Percentiles rank a stretch among this genome's conserved stretches.
Evolutionary conservation across 2,888 invertebrate species (phyloP).

Genomic region (Pterostichus niger): DNA sequence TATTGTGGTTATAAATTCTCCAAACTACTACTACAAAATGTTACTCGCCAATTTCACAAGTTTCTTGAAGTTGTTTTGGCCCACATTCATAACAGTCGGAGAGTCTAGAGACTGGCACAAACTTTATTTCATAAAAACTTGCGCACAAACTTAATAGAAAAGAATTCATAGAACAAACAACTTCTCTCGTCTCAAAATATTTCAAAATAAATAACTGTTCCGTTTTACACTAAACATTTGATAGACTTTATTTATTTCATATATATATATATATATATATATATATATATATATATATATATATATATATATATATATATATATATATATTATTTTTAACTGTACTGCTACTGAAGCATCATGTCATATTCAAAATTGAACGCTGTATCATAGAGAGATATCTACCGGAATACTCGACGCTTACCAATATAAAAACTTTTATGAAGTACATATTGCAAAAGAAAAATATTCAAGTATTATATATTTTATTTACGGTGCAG

Average conservation of each 20-base stretch:
- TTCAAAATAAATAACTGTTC: slow-evolving; percentile 27
- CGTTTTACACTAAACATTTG: slow-evolving; percentile 17
- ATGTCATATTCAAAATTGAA: too few species aligned
- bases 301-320: too few species aligned
- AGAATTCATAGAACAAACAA: slow-evolving; percentile 42
- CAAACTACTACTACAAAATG: slow-evolving; percentile 28
- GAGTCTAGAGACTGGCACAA: slow-evolving; percentile 30
- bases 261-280: background rate
- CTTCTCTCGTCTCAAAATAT: slow-evolving; percentile 42
- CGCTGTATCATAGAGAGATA: too few species aligned
- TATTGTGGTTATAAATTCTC: slow-evolving; percentile 25
- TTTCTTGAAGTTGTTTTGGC: slow-evolving; percentile 49
- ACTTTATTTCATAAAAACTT: slow-evolving; percentile 52
- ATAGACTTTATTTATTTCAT: slow-evolving; percentile 2
- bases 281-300: too few species aligned
- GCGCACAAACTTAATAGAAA: slow-evolving; percentile 42
- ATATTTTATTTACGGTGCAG: too few species aligned
- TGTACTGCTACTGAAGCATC: too few species aligned
- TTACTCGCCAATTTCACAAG: slow-evolving; percentile 37
- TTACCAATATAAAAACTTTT: too few species aligned
- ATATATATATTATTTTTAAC: too few species aligned
- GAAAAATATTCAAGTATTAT: too few species aligned
- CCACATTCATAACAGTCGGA: slow-evolving; percentile 42
- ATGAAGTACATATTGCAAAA: too few species aligned
- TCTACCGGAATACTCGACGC: too few species aligned